These are phyloP conservation scores for Carduelis carduelis DNA, from an alignment of 2,797 vertebrate species.

Conservation along the genomic window DNA sequence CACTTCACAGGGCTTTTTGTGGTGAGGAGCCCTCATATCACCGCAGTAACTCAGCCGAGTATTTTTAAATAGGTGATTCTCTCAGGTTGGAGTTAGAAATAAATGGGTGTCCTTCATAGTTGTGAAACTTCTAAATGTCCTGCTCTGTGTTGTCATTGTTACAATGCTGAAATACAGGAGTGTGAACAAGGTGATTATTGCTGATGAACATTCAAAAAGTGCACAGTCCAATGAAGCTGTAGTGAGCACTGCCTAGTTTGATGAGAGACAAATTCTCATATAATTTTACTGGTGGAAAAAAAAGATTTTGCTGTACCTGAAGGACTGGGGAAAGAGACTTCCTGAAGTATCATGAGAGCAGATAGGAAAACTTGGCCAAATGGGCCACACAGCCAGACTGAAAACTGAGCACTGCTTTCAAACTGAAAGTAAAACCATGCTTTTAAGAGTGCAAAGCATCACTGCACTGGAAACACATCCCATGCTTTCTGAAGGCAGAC, in stretches of 20 bases:
- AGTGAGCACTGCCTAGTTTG: neutral
- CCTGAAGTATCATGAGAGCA: neutral
- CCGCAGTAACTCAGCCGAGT: neutral
- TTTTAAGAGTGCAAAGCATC: neutral
- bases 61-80: neutral
- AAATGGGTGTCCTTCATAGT: neutral
- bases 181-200: neutral
- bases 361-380: neutral
- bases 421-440: neutral
- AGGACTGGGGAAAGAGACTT: neutral
- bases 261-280: neutral
- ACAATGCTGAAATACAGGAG: neutral
- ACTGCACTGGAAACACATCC: neutral
- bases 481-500: neutral
- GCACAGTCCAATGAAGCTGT: neutral
- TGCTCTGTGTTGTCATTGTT: neutral
- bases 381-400: neutral
- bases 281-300: neutral
- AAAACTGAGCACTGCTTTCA: neutral
- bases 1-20: neutral
- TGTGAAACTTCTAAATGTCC: neutral
- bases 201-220: neutral
- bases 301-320: neutral
- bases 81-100: neutral
- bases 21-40: neutral